phyloP scores from a whole-genome alignment of 2,797 vertebrate genomes.

The Fratercula arctica region DNA sequence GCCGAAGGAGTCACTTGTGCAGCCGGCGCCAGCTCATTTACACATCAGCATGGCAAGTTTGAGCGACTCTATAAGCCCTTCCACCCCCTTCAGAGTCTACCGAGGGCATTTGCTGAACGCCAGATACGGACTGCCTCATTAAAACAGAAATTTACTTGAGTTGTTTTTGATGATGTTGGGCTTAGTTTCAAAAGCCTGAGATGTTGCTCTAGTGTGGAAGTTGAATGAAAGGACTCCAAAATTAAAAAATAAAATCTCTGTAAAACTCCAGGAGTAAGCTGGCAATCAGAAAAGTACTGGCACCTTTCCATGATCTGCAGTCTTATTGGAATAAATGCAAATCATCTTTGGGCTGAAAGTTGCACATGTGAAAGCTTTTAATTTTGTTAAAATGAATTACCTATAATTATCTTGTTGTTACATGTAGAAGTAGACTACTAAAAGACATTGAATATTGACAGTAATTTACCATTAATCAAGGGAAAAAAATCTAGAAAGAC shows the following conservation, averaged over 20 bases:
- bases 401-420: slow-evolving; percentile 67
- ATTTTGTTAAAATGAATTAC: slow-evolving; percentile 68
- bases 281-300: slow-evolving; percentile 37
- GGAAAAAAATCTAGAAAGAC: not conserved
- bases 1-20: not conserved
- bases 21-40: not conserved
- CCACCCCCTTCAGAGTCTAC: not conserved
- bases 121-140: slow-evolving; percentile 2
- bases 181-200: slow-evolving; percentile 64
- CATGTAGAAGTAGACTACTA: slow-evolving; percentile 50
- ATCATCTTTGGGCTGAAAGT: slow-evolving; percentile 38
- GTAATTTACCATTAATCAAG: slow-evolving; percentile 34
- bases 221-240: slow-evolving; percentile 53
- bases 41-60: not conserved
- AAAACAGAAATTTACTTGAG: not conserved
- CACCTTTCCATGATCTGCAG: slow-evolving; percentile 29
- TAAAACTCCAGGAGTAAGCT: slow-evolving; percentile 44
- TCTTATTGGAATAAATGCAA: slow-evolving; percentile 54
- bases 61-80: not conserved
- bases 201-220: slow-evolving; percentile 23
- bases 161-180: slow-evolving; percentile 42
- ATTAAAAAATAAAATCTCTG: slow-evolving; percentile 30
- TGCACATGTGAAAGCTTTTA: slow-evolving; percentile 62
- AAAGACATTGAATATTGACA: slow-evolving; percentile 56
- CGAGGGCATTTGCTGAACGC: not conserved